Evolutionary conservation across 2,797 vertebrate species (phyloP).

Genomic region (Alcedo atthis): DNA sequence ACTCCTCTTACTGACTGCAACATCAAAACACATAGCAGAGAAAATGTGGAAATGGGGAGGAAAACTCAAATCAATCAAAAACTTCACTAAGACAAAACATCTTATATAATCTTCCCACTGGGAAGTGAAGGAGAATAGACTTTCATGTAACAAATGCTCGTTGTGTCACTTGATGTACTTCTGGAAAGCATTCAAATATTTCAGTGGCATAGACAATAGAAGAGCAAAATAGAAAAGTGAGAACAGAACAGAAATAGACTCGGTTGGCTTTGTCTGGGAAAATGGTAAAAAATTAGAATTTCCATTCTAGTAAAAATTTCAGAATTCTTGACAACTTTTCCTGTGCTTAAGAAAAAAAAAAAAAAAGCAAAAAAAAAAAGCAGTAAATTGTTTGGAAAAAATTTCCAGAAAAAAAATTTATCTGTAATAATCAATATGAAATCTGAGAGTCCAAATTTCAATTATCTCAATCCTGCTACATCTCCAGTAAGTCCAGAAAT

Average conservation of each 20-base stretch:
- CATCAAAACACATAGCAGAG: not conserved
- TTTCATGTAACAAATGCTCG: constrained; percentile 34
- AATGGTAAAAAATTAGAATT: constrained; percentile 28
- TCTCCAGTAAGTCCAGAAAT: not conserved
- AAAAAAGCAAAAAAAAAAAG: not conserved
- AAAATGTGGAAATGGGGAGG: constrained; percentile 9
- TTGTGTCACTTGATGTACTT: constrained; percentile 37
- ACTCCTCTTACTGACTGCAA: not conserved
- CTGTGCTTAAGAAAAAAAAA: not conserved
- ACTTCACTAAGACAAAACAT: constrained; percentile 60
- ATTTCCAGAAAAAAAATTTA: not conserved
- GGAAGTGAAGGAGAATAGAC: constrained; percentile 54
- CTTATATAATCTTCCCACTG: constrained; percentile 62
- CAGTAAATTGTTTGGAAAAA: not conserved
- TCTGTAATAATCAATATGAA: not conserved
- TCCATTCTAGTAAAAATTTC: not conserved
- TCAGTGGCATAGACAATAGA: constrained; percentile 49
- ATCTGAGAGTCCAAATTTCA: not conserved
- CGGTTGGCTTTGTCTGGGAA: constrained; percentile 8
- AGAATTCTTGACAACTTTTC: not conserved
- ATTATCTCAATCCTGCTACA: not conserved
- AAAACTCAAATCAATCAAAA: constrained; percentile 57
- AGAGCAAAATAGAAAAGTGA: constrained; percentile 28
- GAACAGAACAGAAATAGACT: constrained; percentile 37
- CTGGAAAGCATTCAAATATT: constrained; percentile 57